Evolutionary conservation across 2,888 invertebrate genomes (phyloP), one percentile per base, ranked within the genome.

Genomic region (Belgica antarctica): DNA sequence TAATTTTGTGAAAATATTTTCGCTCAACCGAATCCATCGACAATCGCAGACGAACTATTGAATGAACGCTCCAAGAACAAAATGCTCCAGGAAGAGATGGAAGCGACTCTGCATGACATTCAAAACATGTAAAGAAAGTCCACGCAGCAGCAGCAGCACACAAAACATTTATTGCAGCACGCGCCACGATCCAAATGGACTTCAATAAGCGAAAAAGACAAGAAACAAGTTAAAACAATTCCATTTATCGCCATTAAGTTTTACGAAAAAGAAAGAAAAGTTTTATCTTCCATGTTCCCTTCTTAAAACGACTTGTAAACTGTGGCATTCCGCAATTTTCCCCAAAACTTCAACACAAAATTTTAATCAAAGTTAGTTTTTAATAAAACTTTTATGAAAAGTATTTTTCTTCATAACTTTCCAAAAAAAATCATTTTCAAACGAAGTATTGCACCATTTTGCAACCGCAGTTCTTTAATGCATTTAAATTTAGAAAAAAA

Each of bases 71-170:
- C 91, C 85, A 94, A 94, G 87, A 94, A 92, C 87, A 94, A 93
- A 87, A 85, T 92, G 82, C 89, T 97, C 82, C 92, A 94, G 83
- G 94, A 94, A 83, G 98, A 98, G 84, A 95, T 98, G 93, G 97
- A 98, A 85, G 90, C 94, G 80, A 95, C 96, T 80, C 89, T 97
- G 86, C 94, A 94, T 87, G 97, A 97, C 86, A 94, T 97, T 85
- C 96, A 96, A 87, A 94, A 95, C 84, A 96, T 96, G 94, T 96
- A 92, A 89, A 85, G 10, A 4, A 19, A 41, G 4, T 41, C 3
- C n/a, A n/a, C n/a, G n/a, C n/a, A n/a, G n/a, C n/a, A 81, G 28
- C 22, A 12, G 8, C 52, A 52, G 12, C 25, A 25, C 27, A 59
- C 59, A 59, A 2, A 8, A 52, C 52, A 52, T 4, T 5, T 4